Evolutionary conservation across 1,140 invertebrate genomes (phyloP), one percentile per base, ranked within the genome.

Genomic region (Drosophila nannoptera): DNA sequence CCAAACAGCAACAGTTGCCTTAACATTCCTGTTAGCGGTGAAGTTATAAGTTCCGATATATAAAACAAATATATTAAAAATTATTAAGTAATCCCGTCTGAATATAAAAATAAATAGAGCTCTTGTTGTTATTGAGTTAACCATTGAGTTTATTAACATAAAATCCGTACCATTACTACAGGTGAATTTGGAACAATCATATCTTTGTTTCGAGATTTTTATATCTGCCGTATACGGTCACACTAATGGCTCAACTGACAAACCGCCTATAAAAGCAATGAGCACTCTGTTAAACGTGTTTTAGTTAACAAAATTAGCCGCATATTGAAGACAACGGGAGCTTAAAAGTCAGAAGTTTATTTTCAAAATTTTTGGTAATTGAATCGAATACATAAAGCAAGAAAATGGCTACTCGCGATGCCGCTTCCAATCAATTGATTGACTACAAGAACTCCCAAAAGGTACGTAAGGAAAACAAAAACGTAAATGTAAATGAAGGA

Each of bases 391-490:
- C 62, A 65, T 59, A 77, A 66, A 46, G 46, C 31, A 66, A 22
- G 11, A 70, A 73, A 81, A 92, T 92, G 91, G 89, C 91, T 87
- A 88, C 89, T 50, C 90, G 92, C 69, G 93, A 94, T 86, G 92
- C 92, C 53, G 92, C 94, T 4, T 83, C 93, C 4, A 93, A 95
- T 52, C 94, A 95, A 89, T 90, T 95, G 35, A 91, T 92, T 52
- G 91, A 93, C 53, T 95, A 92, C 87, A 93, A 92, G 77, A 93
- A 93, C 78, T 83, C 80, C 2, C 77, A 92, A 31, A 92, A 92
- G 92, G 94, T 95, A 90, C 88, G 89, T 78, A 12, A 42, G 40
- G n/a, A 14, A 43, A 5, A 7, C 6, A 3, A 43, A 7, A 43
- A 6, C 12, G 12, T 5, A 42, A 42, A 43, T 7, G 12, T 42